Percentiles rank a stretch among this genome's conserved stretches.
phyloP scores from a whole-genome alignment of 2,888 invertebrate species.

The Lutraria lutraria region DNA sequence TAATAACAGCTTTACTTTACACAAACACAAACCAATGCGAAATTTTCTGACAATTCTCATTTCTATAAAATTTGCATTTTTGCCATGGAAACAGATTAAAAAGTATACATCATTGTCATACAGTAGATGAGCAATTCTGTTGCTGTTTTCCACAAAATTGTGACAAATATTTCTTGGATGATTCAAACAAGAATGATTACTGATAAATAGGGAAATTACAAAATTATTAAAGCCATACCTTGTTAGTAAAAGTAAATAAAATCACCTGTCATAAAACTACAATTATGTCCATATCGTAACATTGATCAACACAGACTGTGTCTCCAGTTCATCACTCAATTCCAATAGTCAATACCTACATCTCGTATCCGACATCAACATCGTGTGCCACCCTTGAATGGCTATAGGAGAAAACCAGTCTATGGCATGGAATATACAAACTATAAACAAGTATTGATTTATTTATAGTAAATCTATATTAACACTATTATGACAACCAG shows the following conservation, averaged over 20 bases:
- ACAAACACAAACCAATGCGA: not conserved
- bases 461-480: not conserved
- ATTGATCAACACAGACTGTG: not conserved
- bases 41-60: slow-evolving; percentile 3
- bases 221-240: not conserved
- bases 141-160: no score
- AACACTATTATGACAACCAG: slow-evolving; percentile 18
- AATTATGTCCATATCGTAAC: not conserved
- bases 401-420: slow-evolving; percentile 7
- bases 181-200: no score
- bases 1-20: not conserved
- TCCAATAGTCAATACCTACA: slow-evolving; percentile 15
- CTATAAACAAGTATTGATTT: slow-evolving; percentile 12
- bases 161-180: no score
- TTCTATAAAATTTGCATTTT: not conserved
- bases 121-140: no score
- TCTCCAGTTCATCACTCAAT: not conserved
- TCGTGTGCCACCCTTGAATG: not conserved
- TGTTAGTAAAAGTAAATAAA: not conserved
- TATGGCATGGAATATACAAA: not conserved
- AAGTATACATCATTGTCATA: no score
- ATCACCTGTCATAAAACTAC: slow-evolving; percentile 19
- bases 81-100: not conserved
- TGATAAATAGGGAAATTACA: no score
- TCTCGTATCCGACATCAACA: not conserved